Base-by-base conservation (phyloP, 2,888 invertebrate species). In the Orchestes rusci region DNA sequence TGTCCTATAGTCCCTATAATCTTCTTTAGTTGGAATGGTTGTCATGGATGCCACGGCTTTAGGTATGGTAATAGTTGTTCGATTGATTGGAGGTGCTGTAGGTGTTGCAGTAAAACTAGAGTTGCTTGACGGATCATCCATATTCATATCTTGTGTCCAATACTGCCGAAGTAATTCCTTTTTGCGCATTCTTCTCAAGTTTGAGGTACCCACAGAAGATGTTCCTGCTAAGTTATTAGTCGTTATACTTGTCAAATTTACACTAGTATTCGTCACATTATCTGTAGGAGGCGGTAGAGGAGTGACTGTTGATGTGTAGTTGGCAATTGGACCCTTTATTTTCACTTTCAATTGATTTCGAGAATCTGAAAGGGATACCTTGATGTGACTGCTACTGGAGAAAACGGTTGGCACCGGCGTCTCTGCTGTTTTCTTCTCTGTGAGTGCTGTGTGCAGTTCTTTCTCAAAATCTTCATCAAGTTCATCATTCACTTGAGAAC, bases 31-130 rank as follows among this genome's bases (percentile, higher is more conserved):
- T 2, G 89, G 88, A 59, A 90, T 87, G 48, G 81, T 82, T 1
- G 88, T 85, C 82, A 89, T 89, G 7, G 89, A 89, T 16, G 89
- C 87, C 5, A 90, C 86, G 2, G 90, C 89, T 66, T 91, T 91
- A 0, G 91, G 90, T 59, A 89, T 87, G 4, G 84, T 84, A 42
- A 86, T 85, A 19, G 82, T 80, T 3, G 81, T 81, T 36, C 87
- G 79, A 48, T 74, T 76, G 4, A 81, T 65, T 38, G 75, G 73
- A 5, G 79, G 77, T 10, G 23, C 20, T 27, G 72, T 73, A 1
- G 77, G 65, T 0, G 79, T 75, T 20, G 80, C 73, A 3, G 76
- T 73, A 35, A 76, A 70, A 8, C 75, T 74, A 20, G 65, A 52
- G 19, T 71, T 75, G 35, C 72, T 73, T 2, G 76, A 71, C 3